Percentiles rank a stretch among this genome's conserved stretches.
phyloP scores from a whole-genome alignment of 2,888 invertebrate species.

The Acleris holmiana region DNA sequence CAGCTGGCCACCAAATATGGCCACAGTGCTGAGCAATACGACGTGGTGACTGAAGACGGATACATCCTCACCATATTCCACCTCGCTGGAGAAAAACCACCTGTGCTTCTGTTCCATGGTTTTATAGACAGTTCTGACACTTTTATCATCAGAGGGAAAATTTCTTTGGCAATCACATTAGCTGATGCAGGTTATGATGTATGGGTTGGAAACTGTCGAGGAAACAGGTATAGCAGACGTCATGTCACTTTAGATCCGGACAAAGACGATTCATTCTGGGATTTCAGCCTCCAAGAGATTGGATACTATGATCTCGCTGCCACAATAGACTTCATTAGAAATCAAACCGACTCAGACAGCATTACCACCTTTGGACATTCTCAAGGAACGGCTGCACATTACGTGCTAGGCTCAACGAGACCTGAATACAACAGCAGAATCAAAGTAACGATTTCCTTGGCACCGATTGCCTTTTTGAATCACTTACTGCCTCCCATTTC shows the following conservation, averaged over 20 bases:
- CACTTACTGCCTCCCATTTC: constrained; percentile 38
- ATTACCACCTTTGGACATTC: constrained; percentile 33
- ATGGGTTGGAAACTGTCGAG: too few species aligned
- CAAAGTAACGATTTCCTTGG: constrained; percentile 25
- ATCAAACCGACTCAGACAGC: constrained; percentile 4
- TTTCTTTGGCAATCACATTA: constrained; percentile 47
- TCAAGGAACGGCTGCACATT: constrained; percentile 32
- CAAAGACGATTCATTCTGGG: constrained; percentile 28
- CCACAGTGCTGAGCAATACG: constrained; percentile 40
- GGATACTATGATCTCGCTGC: constrained; percentile 36
- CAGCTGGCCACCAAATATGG: constrained; percentile 43
- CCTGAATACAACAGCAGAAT: constrained; percentile 36
- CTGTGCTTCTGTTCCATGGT: constrained; percentile 50
- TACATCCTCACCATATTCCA: constrained; percentile 50
- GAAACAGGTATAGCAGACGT: too few species aligned
- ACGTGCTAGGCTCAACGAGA: constrained; percentile 24
- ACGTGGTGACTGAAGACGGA: constrained; percentile 51
- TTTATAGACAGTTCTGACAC: constrained; percentile 47
- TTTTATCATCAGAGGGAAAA: constrained; percentile 49
- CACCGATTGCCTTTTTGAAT: constrained; percentile 39
- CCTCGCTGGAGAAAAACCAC: constrained; percentile 44
- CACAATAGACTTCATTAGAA: constrained; percentile 26
- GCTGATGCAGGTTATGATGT: constrained; percentile 39
- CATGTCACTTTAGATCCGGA: constrained; percentile 23
- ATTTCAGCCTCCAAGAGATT: constrained; percentile 35